Evolutionary conservation across 2,797 vertebrate genomes (phyloP), one percentile per base, ranked within the genome.

Genomic region (Vipera ursinii): DNA sequence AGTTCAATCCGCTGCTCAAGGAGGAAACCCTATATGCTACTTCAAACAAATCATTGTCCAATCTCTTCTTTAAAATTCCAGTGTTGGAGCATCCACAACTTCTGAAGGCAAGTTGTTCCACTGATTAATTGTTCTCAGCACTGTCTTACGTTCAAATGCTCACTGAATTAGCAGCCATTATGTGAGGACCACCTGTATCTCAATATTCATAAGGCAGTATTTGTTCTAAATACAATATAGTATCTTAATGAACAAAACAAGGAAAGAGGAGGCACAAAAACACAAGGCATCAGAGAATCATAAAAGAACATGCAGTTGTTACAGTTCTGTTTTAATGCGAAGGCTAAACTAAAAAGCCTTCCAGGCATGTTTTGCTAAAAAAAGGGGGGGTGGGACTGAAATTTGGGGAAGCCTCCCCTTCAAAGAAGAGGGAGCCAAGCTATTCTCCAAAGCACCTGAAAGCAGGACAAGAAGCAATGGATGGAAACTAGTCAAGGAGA

Each of bases 131-230:
- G 51, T 51, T 51, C 48, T 65, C 28, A 65, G 65, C 14, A 0
- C 14, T 78, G 69, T 44, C 7, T 0, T 44, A 78, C 9, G 15
- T 78, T 44, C 69, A 78, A 78, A 73, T 3, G 32, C n/a, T 73
- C 15, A 2, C 32, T 73, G 69, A 73, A 78, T 38, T 32, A 78
- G 32, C 3, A 32, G 32, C 17, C 69, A 1, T 73, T 73, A 78
- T 38, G 32, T 0, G 1, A 78, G 32, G 17, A 8, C 69, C 69
- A 44, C 15, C 32, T 78, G 7, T 20, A 38, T 94, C 96, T 90
- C 7, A 60, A 44, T 94, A 95, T 90, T 93, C 95, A 96, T 88
- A 95, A 96, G 60, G 93, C 95, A 95, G 96, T 14, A 9, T 82
- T 78, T 44, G 13, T 48, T 38, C 55, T 28, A 78, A 90, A 59